Conservation (phyloP, 1,140 invertebrate genomes). For the Lordiphosa mommai region DNA sequence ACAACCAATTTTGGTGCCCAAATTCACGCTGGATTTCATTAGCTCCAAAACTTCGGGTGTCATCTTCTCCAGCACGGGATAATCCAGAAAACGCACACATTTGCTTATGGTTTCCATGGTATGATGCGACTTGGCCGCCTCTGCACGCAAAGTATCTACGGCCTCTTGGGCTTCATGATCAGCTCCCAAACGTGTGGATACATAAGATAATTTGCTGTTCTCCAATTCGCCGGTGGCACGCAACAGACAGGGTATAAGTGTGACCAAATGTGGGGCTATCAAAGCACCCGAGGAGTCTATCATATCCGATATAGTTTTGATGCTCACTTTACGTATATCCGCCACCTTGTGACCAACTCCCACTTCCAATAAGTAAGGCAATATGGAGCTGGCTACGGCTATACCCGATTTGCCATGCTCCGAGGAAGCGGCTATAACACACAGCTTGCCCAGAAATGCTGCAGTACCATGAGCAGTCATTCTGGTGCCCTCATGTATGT, state of each 20-base stretch:
- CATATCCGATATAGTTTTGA: conserved; percentile 91
- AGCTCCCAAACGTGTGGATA: conserved; percentile 87
- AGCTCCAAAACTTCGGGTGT: conserved; percentile 91
- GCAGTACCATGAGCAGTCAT: conserved; percentile 89
- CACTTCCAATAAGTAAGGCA: conserved; percentile 89
- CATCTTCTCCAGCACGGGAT: conserved; percentile 87
- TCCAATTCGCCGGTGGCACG: conserved; percentile 92
- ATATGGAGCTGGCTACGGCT: conserved; percentile 86
- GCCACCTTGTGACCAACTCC: conserved; percentile 89
- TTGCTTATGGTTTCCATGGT: conserved; percentile 93
- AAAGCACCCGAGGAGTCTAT: conserved; percentile 88
- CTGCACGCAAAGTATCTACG: conserved; percentile 88
- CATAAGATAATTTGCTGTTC: conserved; percentile 87
- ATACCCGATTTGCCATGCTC: conserved; percentile 89
- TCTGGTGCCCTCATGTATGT: conserved; percentile 94
- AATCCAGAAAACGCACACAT: conserved; percentile 92
- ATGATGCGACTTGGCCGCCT: conserved; percentile 89
- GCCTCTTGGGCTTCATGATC: conserved; percentile 85
- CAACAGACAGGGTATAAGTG: conserved; percentile 90
- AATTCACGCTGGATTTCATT: conserved; percentile 88
- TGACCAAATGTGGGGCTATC: conserved; percentile 89
- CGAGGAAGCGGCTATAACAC: conserved; percentile 87
- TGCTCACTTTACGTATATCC: conserved; percentile 89
- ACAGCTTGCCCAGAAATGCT: conserved; percentile 89
- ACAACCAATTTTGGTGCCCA: conserved; percentile 92